phyloP scores from a whole-genome alignment of 2,888 invertebrate genomes.

The Sipha maydis region DNA sequence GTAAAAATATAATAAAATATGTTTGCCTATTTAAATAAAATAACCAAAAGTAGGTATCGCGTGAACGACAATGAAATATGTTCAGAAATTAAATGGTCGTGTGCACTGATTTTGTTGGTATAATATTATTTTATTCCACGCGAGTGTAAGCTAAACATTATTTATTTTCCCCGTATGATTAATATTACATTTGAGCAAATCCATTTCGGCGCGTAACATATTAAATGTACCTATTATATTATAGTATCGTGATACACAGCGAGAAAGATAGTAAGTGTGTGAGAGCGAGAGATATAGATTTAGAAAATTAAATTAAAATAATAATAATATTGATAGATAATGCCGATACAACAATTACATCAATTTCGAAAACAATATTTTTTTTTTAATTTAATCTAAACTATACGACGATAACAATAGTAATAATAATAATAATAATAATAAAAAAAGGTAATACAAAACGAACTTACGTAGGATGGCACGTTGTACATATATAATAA shows the following conservation, averaged over 20 bases:
- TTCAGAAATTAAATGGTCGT: neutral
- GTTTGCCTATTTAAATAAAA: neutral
- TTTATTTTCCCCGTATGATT: neutral
- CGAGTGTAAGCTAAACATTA: neutral
- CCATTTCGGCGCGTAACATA: neutral
- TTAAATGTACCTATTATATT: neutral
- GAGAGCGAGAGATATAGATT: neutral
- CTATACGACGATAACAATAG: slow-evolving; percentile 33
- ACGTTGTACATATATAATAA: slow-evolving; percentile 28
- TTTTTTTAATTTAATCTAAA: neutral
- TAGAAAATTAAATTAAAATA: neutral
- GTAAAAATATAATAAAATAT: neutral
- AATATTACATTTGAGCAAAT: slow-evolving; percentile 45
- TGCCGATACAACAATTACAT: neutral
- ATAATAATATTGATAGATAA: neutral
- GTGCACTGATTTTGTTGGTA: neutral
- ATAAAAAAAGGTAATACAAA: slow-evolving; percentile 30
- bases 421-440: slow-evolving; percentile 19
- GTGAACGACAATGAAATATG: neutral
- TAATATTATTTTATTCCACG: neutral
- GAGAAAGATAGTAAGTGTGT: neutral
- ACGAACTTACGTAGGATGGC: slow-evolving; percentile 58
- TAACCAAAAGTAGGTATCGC: neutral
- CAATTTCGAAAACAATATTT: slow-evolving; percentile 21
- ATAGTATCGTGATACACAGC: neutral